Conservation (phyloP, 2,888 invertebrate genomes). For the Cepaea hortensis region DNA sequence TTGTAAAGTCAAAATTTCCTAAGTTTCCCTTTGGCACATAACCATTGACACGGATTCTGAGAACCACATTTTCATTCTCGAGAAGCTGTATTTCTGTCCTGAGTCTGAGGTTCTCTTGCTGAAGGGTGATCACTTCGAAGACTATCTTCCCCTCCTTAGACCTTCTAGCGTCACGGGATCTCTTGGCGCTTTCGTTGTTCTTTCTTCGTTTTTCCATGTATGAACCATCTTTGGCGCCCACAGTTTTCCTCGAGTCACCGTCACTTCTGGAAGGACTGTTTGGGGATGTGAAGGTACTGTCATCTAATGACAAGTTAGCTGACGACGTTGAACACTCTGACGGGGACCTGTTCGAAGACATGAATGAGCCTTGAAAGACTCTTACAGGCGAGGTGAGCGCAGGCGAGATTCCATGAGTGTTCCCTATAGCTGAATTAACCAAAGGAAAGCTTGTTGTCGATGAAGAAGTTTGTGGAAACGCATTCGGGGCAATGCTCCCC, state of each 20-base stretch:
- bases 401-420: too few species aligned
- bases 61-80: constrained; percentile 60
- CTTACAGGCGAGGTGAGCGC: too few species aligned
- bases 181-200: constrained; percentile 77
- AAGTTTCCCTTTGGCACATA: too few species aligned
- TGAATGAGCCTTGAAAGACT: too few species aligned
- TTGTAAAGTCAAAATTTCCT: too few species aligned
- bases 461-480: too few species aligned
- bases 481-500: neutral
- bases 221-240: constrained; percentile 60
- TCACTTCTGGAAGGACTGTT: neutral
- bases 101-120: constrained; percentile 59
- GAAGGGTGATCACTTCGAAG: constrained; percentile 54
- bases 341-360: neutral
- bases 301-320: neutral
- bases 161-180: constrained; percentile 75
- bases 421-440: too few species aligned
- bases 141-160: constrained; percentile 75
- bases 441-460: too few species aligned
- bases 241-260: neutral
- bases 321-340: constrained; percentile 13
- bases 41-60: too few species aligned
- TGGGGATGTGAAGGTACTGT: neutral
- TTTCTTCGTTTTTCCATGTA: constrained; percentile 77
- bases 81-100: constrained; percentile 72